phyloP scores from a whole-genome alignment of 2,888 invertebrate species.

The Leptopilina drosophilae region DNA sequence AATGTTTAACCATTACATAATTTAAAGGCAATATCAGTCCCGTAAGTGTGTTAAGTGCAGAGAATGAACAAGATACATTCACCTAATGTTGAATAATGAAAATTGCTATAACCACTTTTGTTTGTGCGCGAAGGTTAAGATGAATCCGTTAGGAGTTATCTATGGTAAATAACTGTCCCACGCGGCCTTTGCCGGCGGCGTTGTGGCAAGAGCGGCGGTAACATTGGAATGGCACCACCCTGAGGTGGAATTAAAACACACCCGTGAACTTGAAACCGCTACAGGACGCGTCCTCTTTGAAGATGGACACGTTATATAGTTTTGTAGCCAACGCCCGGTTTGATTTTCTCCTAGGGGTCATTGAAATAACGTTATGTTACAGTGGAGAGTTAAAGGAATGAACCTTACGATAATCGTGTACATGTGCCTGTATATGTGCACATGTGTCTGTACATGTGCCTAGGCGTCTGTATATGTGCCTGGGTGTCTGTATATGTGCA shows the following conservation, averaged over 20 bases:
- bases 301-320: conserved; percentile 17
- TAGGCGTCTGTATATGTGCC: too few species aligned
- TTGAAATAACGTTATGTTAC: conserved; percentile 11
- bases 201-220: neutral
- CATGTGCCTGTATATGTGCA: too few species aligned
- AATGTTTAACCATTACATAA: too few species aligned
- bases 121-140: conserved; percentile 33
- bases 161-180: conserved; percentile 40
- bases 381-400: neutral
- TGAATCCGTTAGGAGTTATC: conserved; percentile 40
- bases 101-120: conserved; percentile 23
- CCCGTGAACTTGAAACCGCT: conserved; percentile 40
- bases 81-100: conserved; percentile 8
- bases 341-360: conserved; percentile 15
- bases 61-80: too few species aligned
- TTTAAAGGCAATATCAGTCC: too few species aligned
- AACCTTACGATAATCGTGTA: conserved; percentile 24
- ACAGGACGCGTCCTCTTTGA: conserved; percentile 35
- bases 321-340: conserved; percentile 26
- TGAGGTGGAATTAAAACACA: conserved; percentile 25
- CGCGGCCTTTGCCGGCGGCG: conserved; percentile 26
- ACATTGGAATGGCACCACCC: conserved; percentile 25
- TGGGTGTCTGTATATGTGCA: too few species aligned
- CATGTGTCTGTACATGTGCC: too few species aligned
- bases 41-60: too few species aligned